phyloP scores from a whole-genome alignment of 2,797 vertebrate genomes.

The Mastacembelus armatus region DNA sequence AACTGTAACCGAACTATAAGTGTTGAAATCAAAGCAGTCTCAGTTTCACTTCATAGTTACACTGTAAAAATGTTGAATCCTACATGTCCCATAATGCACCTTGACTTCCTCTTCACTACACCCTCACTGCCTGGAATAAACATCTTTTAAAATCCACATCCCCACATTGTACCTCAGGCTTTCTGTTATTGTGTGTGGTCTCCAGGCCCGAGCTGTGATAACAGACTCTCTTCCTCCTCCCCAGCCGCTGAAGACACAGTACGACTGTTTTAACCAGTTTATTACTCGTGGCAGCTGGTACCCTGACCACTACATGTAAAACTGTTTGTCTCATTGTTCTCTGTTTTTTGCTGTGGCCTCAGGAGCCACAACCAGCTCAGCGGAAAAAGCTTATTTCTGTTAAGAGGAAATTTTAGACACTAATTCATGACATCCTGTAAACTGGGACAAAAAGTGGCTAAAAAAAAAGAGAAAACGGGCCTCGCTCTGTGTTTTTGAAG shows the following conservation, averaged over 20 bases:
- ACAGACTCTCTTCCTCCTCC: too few species aligned
- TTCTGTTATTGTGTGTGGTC: too few species aligned
- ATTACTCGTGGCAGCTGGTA: background rate
- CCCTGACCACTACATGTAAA: background rate
- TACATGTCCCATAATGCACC: background rate
- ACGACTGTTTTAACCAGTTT: background rate
- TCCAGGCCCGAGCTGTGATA: too few species aligned
- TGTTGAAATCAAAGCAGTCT: too few species aligned
- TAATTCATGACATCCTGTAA: background rate
- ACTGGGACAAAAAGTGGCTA: conserved; percentile 6
- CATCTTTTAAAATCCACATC: too few species aligned
- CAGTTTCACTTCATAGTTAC: too few species aligned
- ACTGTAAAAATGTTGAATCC: background rate
- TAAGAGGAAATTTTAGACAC: conserved; percentile 5
- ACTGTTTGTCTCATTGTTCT: background rate
- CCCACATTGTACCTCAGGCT: too few species aligned
- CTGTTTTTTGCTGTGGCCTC: background rate
- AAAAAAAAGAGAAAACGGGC: conserved; percentile 1
- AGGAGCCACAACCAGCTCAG: background rate
- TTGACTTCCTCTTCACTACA: too few species aligned
- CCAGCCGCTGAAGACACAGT: background rate
- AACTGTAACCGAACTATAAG: too few species aligned
- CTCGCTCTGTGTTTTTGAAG: conserved; percentile 2
- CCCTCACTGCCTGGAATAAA: too few species aligned
- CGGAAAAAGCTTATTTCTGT: background rate